Base-by-base conservation (phyloP, 2,888 invertebrate genomes). In the Enoplolaimus lenunculus region DNA sequence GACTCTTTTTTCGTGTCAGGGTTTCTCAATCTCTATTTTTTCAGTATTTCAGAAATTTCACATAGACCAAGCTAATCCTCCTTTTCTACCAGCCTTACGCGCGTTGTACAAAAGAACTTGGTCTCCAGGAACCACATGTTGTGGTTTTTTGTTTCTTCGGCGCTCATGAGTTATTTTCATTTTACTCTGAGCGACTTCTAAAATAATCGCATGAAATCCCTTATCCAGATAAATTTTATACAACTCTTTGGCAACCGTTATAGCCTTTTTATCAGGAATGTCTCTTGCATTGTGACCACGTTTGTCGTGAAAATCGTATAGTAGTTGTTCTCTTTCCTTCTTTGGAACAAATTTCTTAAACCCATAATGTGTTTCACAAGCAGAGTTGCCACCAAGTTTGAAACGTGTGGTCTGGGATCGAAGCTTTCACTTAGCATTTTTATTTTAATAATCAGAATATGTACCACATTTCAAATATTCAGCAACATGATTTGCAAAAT, bases 221-320 rank as follows among this genome's bases (percentile, higher is more conserved):
- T 45, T 62, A 62, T 62, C 64, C 29, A 62, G n/a, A n/a, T 16
- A 62, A 62, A n/a, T 62, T 31, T 62, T 62, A 31, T 62, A 62
- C 7, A 62, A n/a, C 29, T 28, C 64, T 28, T 62, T 62, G 30
- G 64, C 64, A 31, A 62, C 64, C 29, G 64, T 62, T 62, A 62
- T 62, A 62, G 64, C 64, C n/a, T 62, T 62, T 31, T 62, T 62
- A 31, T 62, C 64, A 16, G 64, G 64, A 31, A 31, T 28, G 45
- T 45, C 45, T 45, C 45, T 45, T 45, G 7, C 45, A 21, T 45
- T 62, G 64, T 62, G 64, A 28, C 64, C n/a, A 16, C 64, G 64
- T 28, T 62, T 62, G 64, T 62, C 64, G 64, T 62, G 64, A 62
- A 62, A 62, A 30, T 62, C 64, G 16, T 79, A 13, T 45, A 45